phyloP scores from a whole-genome alignment of 2,888 invertebrate species.

The Ommatoiulus sabulosus region DNA sequence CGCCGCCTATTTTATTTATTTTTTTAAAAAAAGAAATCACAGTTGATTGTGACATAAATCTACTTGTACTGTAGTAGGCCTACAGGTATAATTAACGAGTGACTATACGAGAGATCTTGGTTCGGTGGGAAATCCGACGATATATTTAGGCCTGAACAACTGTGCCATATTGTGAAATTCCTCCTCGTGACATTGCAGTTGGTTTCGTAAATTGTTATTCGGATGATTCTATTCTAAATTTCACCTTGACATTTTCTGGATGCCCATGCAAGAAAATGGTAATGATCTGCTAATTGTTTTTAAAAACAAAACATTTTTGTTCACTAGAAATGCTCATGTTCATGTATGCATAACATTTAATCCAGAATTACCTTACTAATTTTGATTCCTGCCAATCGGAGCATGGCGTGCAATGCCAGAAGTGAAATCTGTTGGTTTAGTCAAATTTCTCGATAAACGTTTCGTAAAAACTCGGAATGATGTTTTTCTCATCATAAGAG shows the following conservation, averaged over 20 bases:
- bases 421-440: too few relatives aligned
- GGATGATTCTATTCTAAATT: background rate
- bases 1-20: background rate
- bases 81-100: background rate
- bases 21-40: background rate
- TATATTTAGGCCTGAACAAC: background rate
- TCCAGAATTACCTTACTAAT: too few relatives aligned
- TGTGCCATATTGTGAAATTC: conserved; percentile 12
- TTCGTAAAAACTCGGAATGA: too few relatives aligned
- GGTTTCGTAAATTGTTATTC: background rate
- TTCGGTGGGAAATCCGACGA: background rate
- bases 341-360: too few relatives aligned
- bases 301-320: too few relatives aligned
- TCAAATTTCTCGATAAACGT: too few relatives aligned
- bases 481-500: too few relatives aligned
- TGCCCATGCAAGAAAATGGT: background rate
- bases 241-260: background rate
- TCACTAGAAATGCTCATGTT: too few relatives aligned
- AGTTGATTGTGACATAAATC: conserved; percentile 19
- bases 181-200: background rate
- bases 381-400: background rate
- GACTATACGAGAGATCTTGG: background rate
- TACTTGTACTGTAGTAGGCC: background rate
- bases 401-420: too few relatives aligned
- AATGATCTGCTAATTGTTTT: too few relatives aligned